phyloP scores from a whole-genome alignment of 2,797 vertebrate genomes.

The Protosalanx chinensis region DNA sequence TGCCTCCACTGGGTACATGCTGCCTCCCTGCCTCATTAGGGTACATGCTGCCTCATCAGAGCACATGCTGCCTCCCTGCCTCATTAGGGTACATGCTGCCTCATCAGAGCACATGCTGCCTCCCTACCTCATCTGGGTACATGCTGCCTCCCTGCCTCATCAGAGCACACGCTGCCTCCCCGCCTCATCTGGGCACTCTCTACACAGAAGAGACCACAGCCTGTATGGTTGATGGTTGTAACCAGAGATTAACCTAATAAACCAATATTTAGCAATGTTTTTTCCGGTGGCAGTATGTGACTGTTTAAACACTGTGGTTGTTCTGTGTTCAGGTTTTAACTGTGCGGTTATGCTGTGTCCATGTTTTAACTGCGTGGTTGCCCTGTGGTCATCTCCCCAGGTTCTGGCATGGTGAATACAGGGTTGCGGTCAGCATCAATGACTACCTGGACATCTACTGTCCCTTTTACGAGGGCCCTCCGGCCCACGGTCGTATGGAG shows the following conservation, averaged over 20 bases:
- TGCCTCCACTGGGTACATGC: too few relatives aligned
- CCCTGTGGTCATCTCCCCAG: conserved; percentile 51
- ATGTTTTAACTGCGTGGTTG: neutral
- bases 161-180: too few relatives aligned
- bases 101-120: too few relatives aligned
- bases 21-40: too few relatives aligned
- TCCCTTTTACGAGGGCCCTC: conserved; percentile 87
- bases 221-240: neutral
- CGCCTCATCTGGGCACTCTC: too few relatives aligned
- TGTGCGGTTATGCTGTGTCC: neutral
- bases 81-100: too few relatives aligned
- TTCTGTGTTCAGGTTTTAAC: neutral
- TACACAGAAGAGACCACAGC: neutral
- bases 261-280: neutral
- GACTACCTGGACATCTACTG: conserved; percentile 99
- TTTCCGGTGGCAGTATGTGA: neutral
- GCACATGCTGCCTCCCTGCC: too few relatives aligned
- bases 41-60: too few relatives aligned
- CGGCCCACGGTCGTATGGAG: conserved; percentile 88
- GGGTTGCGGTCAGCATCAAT: conserved; percentile 93
- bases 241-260: neutral
- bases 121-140: too few relatives aligned
- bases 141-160: too few relatives aligned
- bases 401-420: conserved; percentile 89
- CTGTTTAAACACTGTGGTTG: neutral